Conservation (phyloP, 2,888 invertebrate species). For the Plebejus anna region DNA sequence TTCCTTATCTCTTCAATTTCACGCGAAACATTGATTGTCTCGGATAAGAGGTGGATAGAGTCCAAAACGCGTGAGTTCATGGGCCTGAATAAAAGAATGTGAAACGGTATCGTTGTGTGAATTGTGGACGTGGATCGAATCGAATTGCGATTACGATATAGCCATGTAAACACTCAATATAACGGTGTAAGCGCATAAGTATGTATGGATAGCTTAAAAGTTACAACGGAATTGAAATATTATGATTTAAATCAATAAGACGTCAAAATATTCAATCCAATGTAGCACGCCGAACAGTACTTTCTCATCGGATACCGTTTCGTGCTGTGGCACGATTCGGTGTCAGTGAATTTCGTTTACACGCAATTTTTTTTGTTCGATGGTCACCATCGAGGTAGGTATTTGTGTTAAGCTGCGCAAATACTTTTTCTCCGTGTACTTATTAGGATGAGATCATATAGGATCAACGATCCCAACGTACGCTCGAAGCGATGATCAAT, state of each 20-base stretch:
- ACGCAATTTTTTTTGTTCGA: conserved; percentile 41
- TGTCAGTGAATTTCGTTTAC: conserved; percentile 3
- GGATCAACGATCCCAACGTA: conserved; percentile 72
- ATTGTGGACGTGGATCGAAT: conserved; percentile 73
- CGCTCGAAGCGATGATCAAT: conserved; percentile 63
- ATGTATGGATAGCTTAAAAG: not conserved
- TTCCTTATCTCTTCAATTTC: conserved; percentile 37
- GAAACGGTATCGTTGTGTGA: conserved; percentile 71
- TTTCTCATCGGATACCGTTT: conserved; percentile 64
- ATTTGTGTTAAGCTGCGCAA: conserved; percentile 33
- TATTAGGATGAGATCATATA: conserved; percentile 71
- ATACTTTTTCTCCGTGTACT: conserved; percentile 40
- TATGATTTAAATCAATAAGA: conserved; percentile 30
- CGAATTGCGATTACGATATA: conserved; percentile 41
- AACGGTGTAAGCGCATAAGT: not conserved
- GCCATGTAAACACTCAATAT: not conserved
- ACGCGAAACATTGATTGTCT: conserved; percentile 31
- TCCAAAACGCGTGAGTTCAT: conserved; percentile 55
- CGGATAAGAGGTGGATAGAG: conserved; percentile 35
- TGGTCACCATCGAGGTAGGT: not conserved
- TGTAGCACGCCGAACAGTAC: conserved; percentile 56
- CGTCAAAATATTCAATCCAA: conserved; percentile 32
- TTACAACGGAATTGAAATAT: not conserved
- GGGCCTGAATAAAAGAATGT: conserved; percentile 58
- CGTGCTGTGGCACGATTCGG: conserved; percentile 49